phyloP scores from a whole-genome alignment of 2,113 vertebrate species.

The Hoplias malabaricus region DNA sequence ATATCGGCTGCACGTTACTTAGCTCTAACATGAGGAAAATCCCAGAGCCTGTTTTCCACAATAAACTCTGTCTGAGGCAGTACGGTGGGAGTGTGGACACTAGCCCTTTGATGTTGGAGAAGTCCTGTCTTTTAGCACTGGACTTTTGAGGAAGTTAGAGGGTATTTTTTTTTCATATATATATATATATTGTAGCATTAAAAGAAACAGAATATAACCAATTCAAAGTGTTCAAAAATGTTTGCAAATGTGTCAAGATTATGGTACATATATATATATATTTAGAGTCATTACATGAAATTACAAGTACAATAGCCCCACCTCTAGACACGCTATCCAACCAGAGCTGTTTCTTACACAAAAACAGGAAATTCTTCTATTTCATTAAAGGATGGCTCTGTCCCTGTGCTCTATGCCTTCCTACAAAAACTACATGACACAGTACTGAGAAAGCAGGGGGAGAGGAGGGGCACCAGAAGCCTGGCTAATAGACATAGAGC shows the following conservation, averaged over 20 bases:
- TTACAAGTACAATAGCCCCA: background rate
- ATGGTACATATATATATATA: too few species aligned
- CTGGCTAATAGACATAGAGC: slow-evolving; percentile 36
- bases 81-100: background rate
- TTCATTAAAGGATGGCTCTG: slow-evolving; percentile 9
- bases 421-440: slow-evolving; percentile 1
- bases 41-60: slow-evolving; percentile 21
- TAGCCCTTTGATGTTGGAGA: slow-evolving; percentile 1
- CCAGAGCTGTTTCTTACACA: background rate
- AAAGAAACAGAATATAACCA: too few species aligned
- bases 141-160: background rate
- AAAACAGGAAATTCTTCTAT: background rate
- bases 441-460: background rate
- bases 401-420: background rate
- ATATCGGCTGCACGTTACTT: background rate
- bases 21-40: slow-evolving; percentile 19
- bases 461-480: slow-evolving; percentile 22
- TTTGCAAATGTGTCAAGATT: too few species aligned
- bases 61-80: background rate
- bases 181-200: too few species aligned
- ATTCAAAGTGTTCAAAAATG: too few species aligned
- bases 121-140: background rate
- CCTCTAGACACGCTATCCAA: too few species aligned
- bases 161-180: too few species aligned
- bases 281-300: background rate